phyloP scores from a whole-genome alignment of 1,140 invertebrate species.

The Aphis gossypii region DNA sequence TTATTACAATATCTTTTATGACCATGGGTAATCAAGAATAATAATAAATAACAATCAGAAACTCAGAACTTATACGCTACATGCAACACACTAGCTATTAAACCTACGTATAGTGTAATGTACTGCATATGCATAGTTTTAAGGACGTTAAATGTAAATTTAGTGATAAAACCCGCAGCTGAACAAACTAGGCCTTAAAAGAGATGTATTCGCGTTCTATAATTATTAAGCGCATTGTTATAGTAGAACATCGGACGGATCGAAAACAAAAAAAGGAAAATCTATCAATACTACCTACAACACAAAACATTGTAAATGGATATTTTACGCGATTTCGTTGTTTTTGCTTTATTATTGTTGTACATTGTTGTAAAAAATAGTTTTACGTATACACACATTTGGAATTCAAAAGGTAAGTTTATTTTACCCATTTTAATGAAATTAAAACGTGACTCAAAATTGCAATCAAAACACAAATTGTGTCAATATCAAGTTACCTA shows the following conservation, averaged over 20 bases:
- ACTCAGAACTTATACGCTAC: background rate
- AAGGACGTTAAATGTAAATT: slow-evolving; percentile 50
- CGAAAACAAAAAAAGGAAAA: slow-evolving; percentile 13
- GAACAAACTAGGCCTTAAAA: background rate
- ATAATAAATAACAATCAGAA: background rate
- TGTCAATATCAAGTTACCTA: background rate
- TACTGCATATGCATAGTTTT: background rate
- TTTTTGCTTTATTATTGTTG: slow-evolving; percentile 16
- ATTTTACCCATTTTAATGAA: background rate
- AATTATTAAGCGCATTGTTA: slow-evolving; percentile 1
- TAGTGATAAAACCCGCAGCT: slow-evolving; percentile 35
- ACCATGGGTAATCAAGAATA: background rate
- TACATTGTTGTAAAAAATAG: background rate
- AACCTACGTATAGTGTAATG: background rate
- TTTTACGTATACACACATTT: background rate
- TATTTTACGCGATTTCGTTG: background rate
- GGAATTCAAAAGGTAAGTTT: slow-evolving; percentile 46
- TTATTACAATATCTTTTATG: background rate
- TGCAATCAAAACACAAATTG: background rate
- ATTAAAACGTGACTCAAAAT: slow-evolving; percentile 7
- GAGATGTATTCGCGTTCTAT: slow-evolving; percentile 27
- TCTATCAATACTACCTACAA: background rate
- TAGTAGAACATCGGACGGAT: background rate
- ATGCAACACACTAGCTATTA: background rate
- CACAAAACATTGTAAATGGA: slow-evolving; percentile 21